Percentiles rank a stretch among this genome's conserved stretches.
phyloP scores from a whole-genome alignment of 2,888 invertebrate species.

The Nemapogon koenigi region DNA sequence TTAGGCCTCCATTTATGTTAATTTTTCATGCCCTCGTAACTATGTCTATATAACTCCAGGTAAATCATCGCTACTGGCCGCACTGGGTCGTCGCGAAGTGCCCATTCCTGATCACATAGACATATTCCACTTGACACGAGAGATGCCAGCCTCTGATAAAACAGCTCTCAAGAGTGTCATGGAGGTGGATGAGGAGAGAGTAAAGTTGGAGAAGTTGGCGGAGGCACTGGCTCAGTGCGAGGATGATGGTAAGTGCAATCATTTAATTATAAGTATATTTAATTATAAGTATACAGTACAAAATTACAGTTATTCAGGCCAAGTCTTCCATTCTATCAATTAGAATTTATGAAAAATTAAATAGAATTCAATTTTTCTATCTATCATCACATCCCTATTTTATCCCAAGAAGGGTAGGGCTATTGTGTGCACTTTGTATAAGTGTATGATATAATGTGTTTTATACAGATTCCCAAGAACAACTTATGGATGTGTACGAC shows the following conservation, averaged over 20 bases:
- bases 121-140: conserved; percentile 95
- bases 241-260: conserved; percentile 73
- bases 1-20: too few species aligned
- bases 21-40: too few species aligned
- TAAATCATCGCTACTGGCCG: conserved; percentile 93
- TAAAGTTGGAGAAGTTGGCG: conserved; percentile 89
- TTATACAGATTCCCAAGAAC: conserved; percentile 83
- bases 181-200: conserved; percentile 96
- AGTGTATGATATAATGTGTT: too few species aligned
- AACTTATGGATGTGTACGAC: conserved; percentile 97
- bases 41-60: too few species aligned
- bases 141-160: conserved; percentile 98
- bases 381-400: too few species aligned
- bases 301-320: too few species aligned
- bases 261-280: neutral
- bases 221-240: conserved; percentile 87
- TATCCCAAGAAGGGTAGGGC: too few species aligned
- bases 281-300: too few species aligned
- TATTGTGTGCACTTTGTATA: too few species aligned
- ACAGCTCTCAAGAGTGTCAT: conserved; percentile 95
- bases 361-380: too few species aligned
- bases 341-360: too few species aligned
- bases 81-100: conserved; percentile 91
- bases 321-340: too few species aligned
- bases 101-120: conserved; percentile 97